These are phyloP conservation scores for Drosophila malerkotliana DNA, from an alignment of 1,140 invertebrate genomes.

Conservation along the genomic window DNA sequence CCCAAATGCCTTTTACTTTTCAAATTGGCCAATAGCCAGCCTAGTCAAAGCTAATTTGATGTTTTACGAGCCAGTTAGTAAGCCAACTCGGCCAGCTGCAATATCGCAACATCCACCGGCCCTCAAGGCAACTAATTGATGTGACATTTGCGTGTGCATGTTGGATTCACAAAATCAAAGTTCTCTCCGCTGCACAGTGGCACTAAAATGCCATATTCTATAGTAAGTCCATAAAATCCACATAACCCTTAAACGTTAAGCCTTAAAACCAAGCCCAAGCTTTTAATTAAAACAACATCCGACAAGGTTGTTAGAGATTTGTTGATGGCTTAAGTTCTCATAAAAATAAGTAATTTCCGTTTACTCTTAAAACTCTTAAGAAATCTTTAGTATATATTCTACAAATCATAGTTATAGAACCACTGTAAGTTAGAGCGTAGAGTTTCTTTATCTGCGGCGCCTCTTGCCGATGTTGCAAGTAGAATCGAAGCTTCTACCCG, in stretches of 20 bases:
- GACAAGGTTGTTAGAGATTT: background rate
- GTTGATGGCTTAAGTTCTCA: background rate
- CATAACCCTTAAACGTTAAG: background rate
- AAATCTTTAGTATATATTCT: background rate
- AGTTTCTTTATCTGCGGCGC: background rate
- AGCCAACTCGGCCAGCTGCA: conserved; percentile 29
- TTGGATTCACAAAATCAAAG: background rate
- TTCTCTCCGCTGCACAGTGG: conserved; percentile 1
- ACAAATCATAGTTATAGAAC: background rate
- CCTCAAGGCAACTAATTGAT: conserved; percentile 50
- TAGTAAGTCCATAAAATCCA: background rate
- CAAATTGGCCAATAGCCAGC: conserved; percentile 44
- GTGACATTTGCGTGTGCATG: conserved; percentile 65
- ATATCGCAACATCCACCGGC: conserved; percentile 27
- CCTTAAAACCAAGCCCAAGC: background rate
- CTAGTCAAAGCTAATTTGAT: conserved; percentile 56
- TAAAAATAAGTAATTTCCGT: background rate
- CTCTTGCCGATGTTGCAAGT: background rate
- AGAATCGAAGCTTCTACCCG: too few species aligned
- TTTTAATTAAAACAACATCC: background rate
- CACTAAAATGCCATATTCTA: background rate
- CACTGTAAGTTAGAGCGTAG: background rate
- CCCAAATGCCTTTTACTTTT: conserved; percentile 67
- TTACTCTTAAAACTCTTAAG: background rate
- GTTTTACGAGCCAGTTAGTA: conserved; percentile 28